Base-by-base conservation (phyloP, 2,888 invertebrate genomes). In the Drosophila subsilvestris region DNA sequence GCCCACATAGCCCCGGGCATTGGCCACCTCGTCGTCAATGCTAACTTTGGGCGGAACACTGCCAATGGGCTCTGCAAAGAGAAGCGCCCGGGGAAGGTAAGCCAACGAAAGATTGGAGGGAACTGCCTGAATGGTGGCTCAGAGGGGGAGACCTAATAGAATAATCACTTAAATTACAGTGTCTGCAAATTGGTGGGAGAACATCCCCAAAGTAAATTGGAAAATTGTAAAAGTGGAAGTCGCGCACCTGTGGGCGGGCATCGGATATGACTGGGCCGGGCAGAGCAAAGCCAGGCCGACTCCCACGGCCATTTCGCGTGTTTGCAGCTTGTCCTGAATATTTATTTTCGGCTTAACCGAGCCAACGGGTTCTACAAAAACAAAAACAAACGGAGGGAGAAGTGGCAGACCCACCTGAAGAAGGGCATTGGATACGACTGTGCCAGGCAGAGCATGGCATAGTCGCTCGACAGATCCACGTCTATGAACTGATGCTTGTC, bases 191-290 rank as follows among this genome's bases (percentile, higher is more conserved):
- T 25, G 25, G 25, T 25, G 25, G 25, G 25, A 25, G 25, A 25
- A 25, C 58, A 37, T 32, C 49, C 62, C 50, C 25, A 25, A 20
- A 25, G 45, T 51, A 78, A 76, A 79, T 82, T 70, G 62, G 42
- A 9, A 48, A 83, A 84, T 80, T 80, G 61, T 17, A 37, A 20
- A 43, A 56, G 27, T 66, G 37, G 10, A 32, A 43, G 68, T 22
- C 18, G 27, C 66, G 47, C 47, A 96, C 95, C 95, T 95, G 94
- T 94, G 94, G 77, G 94, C 92, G 87, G 96, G 95, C 90, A 95
- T 94, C 71, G 96, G 96, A 93, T 94, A 96, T 27, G 95, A 95
- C 92, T 96, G 96, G 20, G 96, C 95, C 65, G 95, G 95, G 92
- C 96, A 96, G 80, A 95, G 92, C 74, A 96, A 90, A 50, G 95